A percentile compares a stretch with the other conserved stretches of the same genome.
Evolutionary conservation across 2,888 invertebrate genomes (phyloP).

Genomic region (Keiferia lycopersicella): DNA sequence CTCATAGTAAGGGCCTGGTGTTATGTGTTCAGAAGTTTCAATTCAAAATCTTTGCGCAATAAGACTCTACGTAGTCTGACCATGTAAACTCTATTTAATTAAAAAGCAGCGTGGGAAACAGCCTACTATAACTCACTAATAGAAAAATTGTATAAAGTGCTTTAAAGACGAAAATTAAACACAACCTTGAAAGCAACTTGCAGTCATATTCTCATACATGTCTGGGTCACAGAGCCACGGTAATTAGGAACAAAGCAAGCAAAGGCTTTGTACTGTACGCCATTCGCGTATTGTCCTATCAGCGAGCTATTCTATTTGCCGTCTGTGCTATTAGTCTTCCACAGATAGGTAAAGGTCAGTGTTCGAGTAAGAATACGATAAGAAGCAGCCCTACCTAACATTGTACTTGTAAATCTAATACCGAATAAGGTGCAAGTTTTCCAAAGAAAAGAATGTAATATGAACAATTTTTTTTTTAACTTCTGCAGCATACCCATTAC

Average conservation of each 20-base stretch:
- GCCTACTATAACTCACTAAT: not conserved
- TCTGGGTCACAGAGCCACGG: conserved; percentile 15
- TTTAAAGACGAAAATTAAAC: not conserved
- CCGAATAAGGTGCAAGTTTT: no score
- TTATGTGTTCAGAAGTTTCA: no score
- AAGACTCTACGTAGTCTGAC: not conserved
- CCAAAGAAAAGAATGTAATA: no score
- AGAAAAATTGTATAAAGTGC: not conserved
- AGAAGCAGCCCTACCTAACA: not conserved
- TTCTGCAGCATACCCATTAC: no score
- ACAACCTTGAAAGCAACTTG: not conserved
- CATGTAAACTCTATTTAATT: not conserved
- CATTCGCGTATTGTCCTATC: conserved; percentile 15
- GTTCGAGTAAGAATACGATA: not conserved
- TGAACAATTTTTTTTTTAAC: no score
- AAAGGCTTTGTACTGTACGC: not conserved
- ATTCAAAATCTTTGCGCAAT: not conserved
- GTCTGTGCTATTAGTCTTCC: not conserved
- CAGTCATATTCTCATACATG: not conserved
- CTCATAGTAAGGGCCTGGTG: no score
- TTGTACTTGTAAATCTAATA: no score
- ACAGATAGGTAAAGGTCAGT: conserved; percentile 2
- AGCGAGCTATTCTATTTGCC: not conserved
- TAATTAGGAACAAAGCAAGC: conserved; percentile 13
- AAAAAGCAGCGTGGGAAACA: conserved; percentile 3